A percentile compares a stretch with the other conserved stretches of the same genome.
These are phyloP conservation scores for Polymixis lichenea DNA, from an alignment of 2,888 invertebrate species.

Conservation along the genomic window DNA sequence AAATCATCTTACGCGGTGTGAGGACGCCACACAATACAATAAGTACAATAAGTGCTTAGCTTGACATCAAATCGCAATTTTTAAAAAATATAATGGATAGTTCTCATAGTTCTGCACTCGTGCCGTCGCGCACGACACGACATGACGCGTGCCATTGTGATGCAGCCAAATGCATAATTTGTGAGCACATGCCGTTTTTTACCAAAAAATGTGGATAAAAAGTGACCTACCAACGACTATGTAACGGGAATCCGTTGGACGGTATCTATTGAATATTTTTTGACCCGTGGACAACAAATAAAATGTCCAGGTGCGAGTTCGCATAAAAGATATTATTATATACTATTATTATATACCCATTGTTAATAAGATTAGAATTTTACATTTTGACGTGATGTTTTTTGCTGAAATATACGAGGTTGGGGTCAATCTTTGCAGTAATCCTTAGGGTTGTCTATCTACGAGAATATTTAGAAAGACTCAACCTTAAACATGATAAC, in stretches of 20 bases:
- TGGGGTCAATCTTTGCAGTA: conserved; percentile 56
- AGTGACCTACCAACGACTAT: conserved; percentile 86
- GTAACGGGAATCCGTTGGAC: conserved; percentile 85
- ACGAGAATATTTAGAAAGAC: neutral
- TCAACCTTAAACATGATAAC: conserved; percentile 4
- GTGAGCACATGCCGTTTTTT: conserved; percentile 89
- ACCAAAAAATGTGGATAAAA: conserved; percentile 80
- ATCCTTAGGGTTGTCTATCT: conserved; percentile 14
- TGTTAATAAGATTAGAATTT: conserved; percentile 69
- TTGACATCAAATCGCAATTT: conserved; percentile 85
- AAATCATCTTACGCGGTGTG: conserved; percentile 75
- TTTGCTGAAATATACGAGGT: conserved; percentile 53
- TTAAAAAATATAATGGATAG: conserved; percentile 76
- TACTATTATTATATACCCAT: conserved; percentile 67
- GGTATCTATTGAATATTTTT: conserved; percentile 85
- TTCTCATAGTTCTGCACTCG: conserved; percentile 77
- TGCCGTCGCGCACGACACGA: conserved; percentile 72
- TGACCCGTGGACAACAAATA: conserved; percentile 86
- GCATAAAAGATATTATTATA: conserved; percentile 80
- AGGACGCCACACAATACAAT: conserved; percentile 79
- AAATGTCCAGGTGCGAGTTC: conserved; percentile 86
- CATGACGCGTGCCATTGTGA: conserved; percentile 83
- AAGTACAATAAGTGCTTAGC: conserved; percentile 78
- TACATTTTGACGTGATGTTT: conserved; percentile 62
- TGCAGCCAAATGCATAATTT: conserved; percentile 89